Percentiles rank a stretch among this genome's conserved stretches.
Conservation (phyloP, 2,888 invertebrate species). For the Lomographa bimaculata region DNA sequence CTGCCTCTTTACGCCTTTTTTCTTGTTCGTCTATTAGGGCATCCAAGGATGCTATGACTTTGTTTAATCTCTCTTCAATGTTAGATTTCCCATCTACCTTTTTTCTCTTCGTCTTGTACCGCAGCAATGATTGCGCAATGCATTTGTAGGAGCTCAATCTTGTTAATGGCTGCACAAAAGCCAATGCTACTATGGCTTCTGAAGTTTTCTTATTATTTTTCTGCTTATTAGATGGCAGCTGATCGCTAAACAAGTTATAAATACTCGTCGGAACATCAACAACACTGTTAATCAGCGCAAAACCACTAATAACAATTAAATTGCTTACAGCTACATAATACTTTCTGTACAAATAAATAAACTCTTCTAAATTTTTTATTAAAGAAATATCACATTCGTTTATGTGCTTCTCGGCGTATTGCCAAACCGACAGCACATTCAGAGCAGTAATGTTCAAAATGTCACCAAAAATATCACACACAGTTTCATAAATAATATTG, state of each 20-base stretch:
- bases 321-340: conserved; percentile 89
- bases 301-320: conserved; percentile 88
- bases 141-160: conserved; percentile 85
- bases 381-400: conserved; percentile 87
- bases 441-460: conserved; percentile 87
- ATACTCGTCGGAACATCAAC: conserved; percentile 84
- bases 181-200: conserved; percentile 84
- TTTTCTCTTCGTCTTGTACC: conserved; percentile 72
- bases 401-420: conserved; percentile 86
- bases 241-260: conserved; percentile 82
- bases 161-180: conserved; percentile 85
- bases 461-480: conserved; percentile 87
- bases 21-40: conserved; percentile 85
- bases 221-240: conserved; percentile 79
- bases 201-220: conserved; percentile 80
- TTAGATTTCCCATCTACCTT: conserved; percentile 64
- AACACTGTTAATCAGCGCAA: conserved; percentile 85
- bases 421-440: conserved; percentile 87
- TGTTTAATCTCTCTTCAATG: conserved; percentile 80
- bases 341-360: conserved; percentile 87
- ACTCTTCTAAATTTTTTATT: conserved; percentile 88
- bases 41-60: conserved; percentile 85
- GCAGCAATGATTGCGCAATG: conserved; percentile 82
- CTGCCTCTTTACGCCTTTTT: conserved; percentile 85
- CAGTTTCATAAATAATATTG: conserved; percentile 84